A percentile compares a stretch with the other conserved stretches of the same genome.
phyloP scores from a whole-genome alignment of 2,888 invertebrate species.

The Malthinus flaveolus region DNA sequence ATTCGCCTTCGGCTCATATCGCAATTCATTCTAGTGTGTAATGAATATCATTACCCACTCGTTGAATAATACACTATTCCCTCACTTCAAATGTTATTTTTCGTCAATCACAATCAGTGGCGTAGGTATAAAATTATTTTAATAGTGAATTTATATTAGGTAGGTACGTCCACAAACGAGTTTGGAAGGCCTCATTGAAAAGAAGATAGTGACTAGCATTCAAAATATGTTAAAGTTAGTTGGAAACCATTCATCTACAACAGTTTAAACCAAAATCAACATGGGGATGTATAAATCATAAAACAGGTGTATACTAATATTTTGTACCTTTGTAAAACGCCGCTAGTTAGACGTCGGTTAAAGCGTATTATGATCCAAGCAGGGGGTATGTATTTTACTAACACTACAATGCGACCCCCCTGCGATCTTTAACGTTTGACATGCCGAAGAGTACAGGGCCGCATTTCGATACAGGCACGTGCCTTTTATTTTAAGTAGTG shows the following conservation, averaged over 20 bases:
- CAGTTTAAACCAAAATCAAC: conserved; percentile 41
- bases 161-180: too few relatives aligned
- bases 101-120: too few relatives aligned
- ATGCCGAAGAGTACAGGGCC: conserved; percentile 49
- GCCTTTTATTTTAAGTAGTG: conserved; percentile 1
- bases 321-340: conserved; percentile 50
- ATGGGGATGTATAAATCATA: conserved; percentile 38
- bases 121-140: too few relatives aligned
- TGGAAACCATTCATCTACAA: conserved; percentile 36
- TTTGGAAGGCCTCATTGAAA: conserved; percentile 2
- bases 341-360: conserved; percentile 53
- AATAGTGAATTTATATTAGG: too few relatives aligned
- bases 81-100: too few relatives aligned
- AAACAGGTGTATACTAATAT: conserved; percentile 47
- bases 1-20: too few relatives aligned
- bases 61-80: too few relatives aligned
- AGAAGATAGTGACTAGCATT: conserved; percentile 16
- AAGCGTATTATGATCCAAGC: conserved; percentile 52
- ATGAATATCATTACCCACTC: too few relatives aligned
- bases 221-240: conserved; percentile 15
- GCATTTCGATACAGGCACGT: conserved; percentile 35
- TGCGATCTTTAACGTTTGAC: conserved; percentile 50
- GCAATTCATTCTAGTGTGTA: too few relatives aligned
- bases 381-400: conserved; percentile 53
- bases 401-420: conserved; percentile 52